Percentiles rank a stretch among this genome's conserved stretches.
Evolutionary conservation across 2,113 vertebrate genomes (phyloP).

Genomic region (Trogon melanurus): DNA sequence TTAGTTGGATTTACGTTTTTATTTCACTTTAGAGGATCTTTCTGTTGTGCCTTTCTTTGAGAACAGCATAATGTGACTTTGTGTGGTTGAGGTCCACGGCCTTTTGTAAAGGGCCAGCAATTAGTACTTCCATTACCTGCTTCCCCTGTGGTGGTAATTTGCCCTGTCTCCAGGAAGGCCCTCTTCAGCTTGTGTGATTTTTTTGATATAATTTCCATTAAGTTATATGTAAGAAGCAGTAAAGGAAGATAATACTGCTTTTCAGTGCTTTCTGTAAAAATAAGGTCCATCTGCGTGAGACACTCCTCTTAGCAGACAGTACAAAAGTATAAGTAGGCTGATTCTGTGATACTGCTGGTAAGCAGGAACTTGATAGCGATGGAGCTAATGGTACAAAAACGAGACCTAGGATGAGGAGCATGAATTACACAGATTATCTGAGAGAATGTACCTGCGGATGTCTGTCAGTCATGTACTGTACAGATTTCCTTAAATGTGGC

Average conservation of each 20-base stretch:
- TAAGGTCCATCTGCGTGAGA: not conserved
- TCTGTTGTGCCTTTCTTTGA: not conserved
- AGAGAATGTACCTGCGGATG: not conserved
- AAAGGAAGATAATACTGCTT: not conserved
- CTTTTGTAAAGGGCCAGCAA: not conserved
- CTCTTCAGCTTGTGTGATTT: not conserved
- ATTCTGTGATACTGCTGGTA: not conserved
- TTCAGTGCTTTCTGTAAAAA: not conserved
- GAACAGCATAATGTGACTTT: fast-evolving
- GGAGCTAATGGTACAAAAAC: not conserved
- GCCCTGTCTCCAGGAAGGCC: not conserved
- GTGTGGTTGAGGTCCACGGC: not conserved
- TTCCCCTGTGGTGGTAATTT: not conserved
- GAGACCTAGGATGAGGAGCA: not conserved
- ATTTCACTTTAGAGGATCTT: not conserved
- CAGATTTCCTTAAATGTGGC: not conserved
- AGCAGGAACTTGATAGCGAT: not conserved
- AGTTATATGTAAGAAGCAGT: not conserved
- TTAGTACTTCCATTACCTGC: not conserved
- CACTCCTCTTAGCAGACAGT: not conserved
- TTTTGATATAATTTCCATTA: not conserved
- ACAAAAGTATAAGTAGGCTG: not conserved
- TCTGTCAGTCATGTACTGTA: fast-evolving
- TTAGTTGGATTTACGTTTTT: not conserved
- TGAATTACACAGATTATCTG: not conserved